Conservation (phyloP, 2,113 vertebrate species). For the Daboia siamensis region DNA sequence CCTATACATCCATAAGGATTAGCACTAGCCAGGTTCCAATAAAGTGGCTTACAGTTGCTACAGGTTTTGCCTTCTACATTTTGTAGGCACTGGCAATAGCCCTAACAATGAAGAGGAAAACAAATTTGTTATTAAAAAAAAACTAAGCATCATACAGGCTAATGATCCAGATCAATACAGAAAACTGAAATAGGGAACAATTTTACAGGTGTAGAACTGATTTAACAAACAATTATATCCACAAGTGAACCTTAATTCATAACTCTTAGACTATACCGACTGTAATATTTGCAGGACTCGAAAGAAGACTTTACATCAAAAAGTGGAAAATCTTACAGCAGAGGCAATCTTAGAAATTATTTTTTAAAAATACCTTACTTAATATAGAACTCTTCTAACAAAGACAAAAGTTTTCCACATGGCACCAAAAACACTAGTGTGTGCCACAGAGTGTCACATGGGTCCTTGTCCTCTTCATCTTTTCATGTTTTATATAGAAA, state of each 20-base stretch:
- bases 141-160: background rate
- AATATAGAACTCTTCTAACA: background rate
- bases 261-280: background rate
- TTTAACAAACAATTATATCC: background rate
- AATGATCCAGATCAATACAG: background rate
- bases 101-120: constrained; percentile 68
- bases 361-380: background rate
- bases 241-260: background rate
- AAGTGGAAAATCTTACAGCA: background rate
- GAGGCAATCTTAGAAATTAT: background rate
- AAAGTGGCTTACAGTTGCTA: constrained; percentile 83
- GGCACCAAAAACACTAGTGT: background rate
- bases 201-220: background rate
- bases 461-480: background rate
- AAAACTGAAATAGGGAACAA: background rate
- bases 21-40: constrained; percentile 83
- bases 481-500: background rate
- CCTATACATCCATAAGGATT: constrained; percentile 83
- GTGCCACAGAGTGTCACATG: background rate
- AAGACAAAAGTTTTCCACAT: background rate
- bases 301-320: background rate
- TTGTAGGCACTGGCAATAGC: constrained; percentile 77
- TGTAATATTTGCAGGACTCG: background rate
- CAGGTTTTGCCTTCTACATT: constrained; percentile 79
- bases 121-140: background rate